Percentiles rank a stretch among this genome's conserved stretches.
These are phyloP conservation scores for Epinephelus awoara DNA, from an alignment of 2,797 vertebrate species.

Conservation along the genomic window DNA sequence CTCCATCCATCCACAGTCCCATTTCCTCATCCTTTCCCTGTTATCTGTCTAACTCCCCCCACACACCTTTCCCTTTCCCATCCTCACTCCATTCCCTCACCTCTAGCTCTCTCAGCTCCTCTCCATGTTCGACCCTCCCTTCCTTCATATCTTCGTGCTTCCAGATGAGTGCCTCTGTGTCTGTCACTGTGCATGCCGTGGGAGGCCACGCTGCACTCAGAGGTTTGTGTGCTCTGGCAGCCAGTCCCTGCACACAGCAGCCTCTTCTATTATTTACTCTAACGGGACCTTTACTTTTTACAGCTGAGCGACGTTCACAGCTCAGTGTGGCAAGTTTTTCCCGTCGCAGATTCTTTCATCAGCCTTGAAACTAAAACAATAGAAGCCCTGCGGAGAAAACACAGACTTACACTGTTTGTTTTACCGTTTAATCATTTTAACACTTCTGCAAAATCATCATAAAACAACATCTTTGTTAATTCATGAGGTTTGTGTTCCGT, in stretches of 20 bases:
- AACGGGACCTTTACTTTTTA: constrained; percentile 64
- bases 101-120: constrained; percentile 36
- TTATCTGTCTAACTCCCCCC: neutral
- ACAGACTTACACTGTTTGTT: constrained; percentile 16
- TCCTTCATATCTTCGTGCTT: constrained; percentile 40
- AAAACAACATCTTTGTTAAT: constrained; percentile 51
- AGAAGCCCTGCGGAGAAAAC: constrained; percentile 37
- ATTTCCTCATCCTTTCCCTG: constrained; percentile 23
- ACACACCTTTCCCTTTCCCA: neutral
- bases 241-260: constrained; percentile 53
- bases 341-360: constrained; percentile 25
- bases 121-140: constrained; percentile 5
- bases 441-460: constrained; percentile 8
- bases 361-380: constrained; percentile 31
- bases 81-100: constrained; percentile 32
- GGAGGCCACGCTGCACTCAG: constrained; percentile 43
- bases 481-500: constrained; percentile 37
- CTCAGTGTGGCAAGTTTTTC: constrained; percentile 47
- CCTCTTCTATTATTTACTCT: constrained; percentile 80
- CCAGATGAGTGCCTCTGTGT: constrained; percentile 53
- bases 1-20: constrained; percentile 18
- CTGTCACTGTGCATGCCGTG: constrained; percentile 35
- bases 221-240: constrained; percentile 58
- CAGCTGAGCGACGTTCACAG: constrained; percentile 43
- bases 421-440: constrained; percentile 16